Evolutionary conservation across 1,140 invertebrate species (phyloP).

Genomic region (Cepaea nemoralis): DNA sequence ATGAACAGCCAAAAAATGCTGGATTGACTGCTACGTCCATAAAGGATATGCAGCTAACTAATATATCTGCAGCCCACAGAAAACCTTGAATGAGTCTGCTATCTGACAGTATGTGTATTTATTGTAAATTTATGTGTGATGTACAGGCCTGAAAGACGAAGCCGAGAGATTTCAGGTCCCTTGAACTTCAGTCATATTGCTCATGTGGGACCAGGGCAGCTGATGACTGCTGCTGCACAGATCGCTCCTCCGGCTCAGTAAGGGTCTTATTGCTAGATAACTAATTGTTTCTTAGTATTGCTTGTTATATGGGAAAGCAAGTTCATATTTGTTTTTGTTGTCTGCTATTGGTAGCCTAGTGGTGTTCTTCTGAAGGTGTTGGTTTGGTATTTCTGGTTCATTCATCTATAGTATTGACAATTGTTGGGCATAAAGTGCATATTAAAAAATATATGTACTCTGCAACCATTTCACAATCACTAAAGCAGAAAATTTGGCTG

Average conservation of each 20-base stretch:
- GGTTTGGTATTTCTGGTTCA: too few relatives aligned
- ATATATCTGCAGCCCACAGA: background rate
- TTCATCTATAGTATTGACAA: too few relatives aligned
- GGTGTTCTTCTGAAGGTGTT: too few relatives aligned
- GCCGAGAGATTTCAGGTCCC: constrained; percentile 96
- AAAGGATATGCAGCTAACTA: too few relatives aligned
- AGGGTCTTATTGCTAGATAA: constrained; percentile 33
- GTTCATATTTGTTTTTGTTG: too few relatives aligned
- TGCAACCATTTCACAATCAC: too few relatives aligned
- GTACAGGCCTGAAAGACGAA: constrained; percentile 84
- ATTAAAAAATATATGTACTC: too few relatives aligned
- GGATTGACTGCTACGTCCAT: too few relatives aligned
- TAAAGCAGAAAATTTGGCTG: too few relatives aligned
- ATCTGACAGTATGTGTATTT: background rate
- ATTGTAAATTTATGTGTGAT: constrained; percentile 26
- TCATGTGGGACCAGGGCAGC: constrained; percentile 94
- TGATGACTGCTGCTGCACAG: constrained; percentile 78
- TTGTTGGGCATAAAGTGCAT: too few relatives aligned
- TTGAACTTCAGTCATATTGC: constrained; percentile 99
- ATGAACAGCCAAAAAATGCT: too few relatives aligned
- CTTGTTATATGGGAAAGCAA: background rate
- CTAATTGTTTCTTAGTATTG: background rate
- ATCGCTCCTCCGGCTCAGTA: constrained; percentile 52
- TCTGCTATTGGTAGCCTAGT: too few relatives aligned
- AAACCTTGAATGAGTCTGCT: background rate